Evolutionary conservation across 2,888 invertebrate species (phyloP).

Genomic region (Bruchidius siliquastri): DNA sequence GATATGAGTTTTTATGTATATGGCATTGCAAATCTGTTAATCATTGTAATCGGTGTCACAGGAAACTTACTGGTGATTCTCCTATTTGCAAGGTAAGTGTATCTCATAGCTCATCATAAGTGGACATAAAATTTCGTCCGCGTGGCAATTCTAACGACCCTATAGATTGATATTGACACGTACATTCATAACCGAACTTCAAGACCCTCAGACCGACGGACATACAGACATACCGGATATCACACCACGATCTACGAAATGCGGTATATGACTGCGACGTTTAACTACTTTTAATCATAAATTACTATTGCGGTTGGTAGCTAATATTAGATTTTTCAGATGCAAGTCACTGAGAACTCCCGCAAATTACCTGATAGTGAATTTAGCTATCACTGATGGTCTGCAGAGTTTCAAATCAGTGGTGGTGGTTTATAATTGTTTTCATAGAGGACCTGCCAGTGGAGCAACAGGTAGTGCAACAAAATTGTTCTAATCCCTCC

Average conservation of each 20-base stretch:
- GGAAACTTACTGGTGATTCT: slow-evolving; percentile 69
- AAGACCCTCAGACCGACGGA: too few species aligned
- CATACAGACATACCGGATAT: too few species aligned
- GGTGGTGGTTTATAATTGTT: slow-evolving; percentile 70
- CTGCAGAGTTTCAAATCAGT: slow-evolving; percentile 69
- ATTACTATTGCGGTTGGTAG: too few species aligned
- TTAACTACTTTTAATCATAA: too few species aligned
- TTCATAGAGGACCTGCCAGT: slow-evolving; percentile 66
- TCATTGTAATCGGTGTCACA: slow-evolving; percentile 61
- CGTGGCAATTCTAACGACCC: too few species aligned
- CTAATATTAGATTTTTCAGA: too few species aligned
- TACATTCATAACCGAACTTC: too few species aligned
- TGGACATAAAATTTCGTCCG: too few species aligned
- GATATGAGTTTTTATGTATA: slow-evolving; percentile 55
- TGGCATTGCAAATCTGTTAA: slow-evolving; percentile 58
- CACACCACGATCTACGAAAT: too few species aligned
- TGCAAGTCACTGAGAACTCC: slow-evolving; percentile 67
- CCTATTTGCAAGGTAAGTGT: slow-evolving; percentile 66
- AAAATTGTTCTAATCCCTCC: neutral
- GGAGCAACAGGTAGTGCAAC: slow-evolving; percentile 60
- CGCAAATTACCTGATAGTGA: slow-evolving; percentile 69
- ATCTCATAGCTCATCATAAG: too few species aligned
- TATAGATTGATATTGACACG: too few species aligned
- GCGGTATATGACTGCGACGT: too few species aligned
- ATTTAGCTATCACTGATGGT: slow-evolving; percentile 71